phyloP scores from a whole-genome alignment of 64 coral and sea anemone genomes.

The Dendrophyllia cribrosa region DNA sequence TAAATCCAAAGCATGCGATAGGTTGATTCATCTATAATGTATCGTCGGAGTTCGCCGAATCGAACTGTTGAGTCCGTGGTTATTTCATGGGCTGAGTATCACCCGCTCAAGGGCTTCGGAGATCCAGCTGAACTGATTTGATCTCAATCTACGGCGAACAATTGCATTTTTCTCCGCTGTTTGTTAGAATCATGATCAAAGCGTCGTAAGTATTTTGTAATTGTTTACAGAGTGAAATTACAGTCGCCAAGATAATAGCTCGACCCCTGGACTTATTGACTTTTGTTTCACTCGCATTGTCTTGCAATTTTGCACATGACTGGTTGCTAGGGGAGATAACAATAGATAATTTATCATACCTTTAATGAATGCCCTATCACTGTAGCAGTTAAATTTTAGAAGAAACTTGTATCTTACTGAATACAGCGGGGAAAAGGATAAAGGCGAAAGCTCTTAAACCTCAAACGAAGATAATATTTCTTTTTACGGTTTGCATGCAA shows the following conservation, averaged over 20 bases:
- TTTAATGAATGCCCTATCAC: not conserved
- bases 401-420: not conserved
- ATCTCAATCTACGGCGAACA: not conserved
- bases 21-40: too few species aligned
- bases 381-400: not conserved
- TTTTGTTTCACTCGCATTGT: not conserved
- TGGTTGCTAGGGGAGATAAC: conserved; percentile 19
- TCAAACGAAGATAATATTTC: too few species aligned
- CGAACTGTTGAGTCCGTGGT: too few species aligned
- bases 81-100: too few species aligned
- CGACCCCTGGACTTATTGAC: not conserved
- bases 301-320: conserved; percentile 35
- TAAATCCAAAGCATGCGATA: too few species aligned
- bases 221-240: conserved; percentile 35
- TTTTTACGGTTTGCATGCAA: too few species aligned
- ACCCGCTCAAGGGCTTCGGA: too few species aligned
- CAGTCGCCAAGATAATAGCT: not conserved
- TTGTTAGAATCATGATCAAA: not conserved
- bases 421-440: not conserved
- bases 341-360: not conserved
- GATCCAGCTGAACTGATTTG: not conserved
- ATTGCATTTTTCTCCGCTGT: not conserved
- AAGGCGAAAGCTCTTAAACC: not conserved
- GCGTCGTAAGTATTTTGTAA: not conserved
- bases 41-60: too few species aligned